Percentiles rank a stretch among this genome's conserved stretches.
These are phyloP conservation scores for Serranus cabrilla DNA, from an alignment of 2,797 vertebrate genomes.

Conservation along the genomic window DNA sequence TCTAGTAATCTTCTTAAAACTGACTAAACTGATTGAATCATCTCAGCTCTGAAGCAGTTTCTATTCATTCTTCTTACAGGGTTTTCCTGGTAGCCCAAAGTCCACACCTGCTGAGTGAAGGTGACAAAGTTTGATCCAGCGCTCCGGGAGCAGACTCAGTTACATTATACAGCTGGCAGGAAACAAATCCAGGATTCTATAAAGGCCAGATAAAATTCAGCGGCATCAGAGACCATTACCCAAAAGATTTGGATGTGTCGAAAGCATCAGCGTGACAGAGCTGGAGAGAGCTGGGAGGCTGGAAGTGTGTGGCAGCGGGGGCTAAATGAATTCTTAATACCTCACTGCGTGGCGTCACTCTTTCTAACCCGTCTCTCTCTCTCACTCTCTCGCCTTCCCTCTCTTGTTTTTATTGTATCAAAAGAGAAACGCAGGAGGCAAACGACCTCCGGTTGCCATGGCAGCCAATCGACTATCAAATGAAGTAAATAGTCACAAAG, in stretches of 20 bases:
- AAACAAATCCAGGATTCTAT: constrained; percentile 29
- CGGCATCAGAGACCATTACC: constrained; percentile 40
- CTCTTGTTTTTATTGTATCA: constrained; percentile 61
- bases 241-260: constrained; percentile 24
- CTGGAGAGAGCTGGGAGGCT: constrained; percentile 45
- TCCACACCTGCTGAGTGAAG: not conserved
- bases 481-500: constrained; percentile 40
- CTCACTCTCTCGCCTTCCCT: constrained; percentile 15
- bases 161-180: constrained; percentile 12
- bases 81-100: not conserved
- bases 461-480: constrained; percentile 60
- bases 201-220: constrained; percentile 28
- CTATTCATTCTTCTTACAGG: not conserved
- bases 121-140: not conserved
- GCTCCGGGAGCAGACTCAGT: not conserved
- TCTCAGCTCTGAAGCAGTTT: no score
- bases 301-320: constrained; percentile 58
- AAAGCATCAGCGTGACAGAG: constrained; percentile 54
- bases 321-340: constrained; percentile 73
- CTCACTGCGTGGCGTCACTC: constrained; percentile 63
- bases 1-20: no score
- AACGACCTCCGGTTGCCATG: constrained; percentile 65
- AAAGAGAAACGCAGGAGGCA: constrained; percentile 64
- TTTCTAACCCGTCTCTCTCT: constrained; percentile 33
- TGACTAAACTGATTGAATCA: not conserved